These are phyloP conservation scores for Parasteatoda tepidariorum DNA, from an alignment of 1,140 invertebrate species.

Conservation along the genomic window DNA sequence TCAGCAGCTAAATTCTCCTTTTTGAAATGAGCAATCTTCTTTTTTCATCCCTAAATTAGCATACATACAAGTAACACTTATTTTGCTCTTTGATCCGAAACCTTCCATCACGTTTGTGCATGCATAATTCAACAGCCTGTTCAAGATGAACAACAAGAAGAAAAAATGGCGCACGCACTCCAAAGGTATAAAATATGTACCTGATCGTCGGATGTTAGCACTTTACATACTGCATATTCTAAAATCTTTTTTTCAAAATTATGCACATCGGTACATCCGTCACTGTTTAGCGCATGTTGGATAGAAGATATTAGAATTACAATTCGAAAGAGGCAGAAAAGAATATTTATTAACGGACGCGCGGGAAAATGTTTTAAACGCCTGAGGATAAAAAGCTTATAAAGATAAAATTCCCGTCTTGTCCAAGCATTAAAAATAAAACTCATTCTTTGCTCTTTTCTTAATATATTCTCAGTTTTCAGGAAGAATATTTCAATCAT, in stretches of 20 bases:
- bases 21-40: slow-evolving; percentile 38
- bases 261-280: not conserved
- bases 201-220: slow-evolving; percentile 22
- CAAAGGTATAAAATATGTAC: slow-evolving; percentile 13
- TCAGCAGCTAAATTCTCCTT: slow-evolving; percentile 24
- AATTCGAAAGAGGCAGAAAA: slow-evolving; percentile 20
- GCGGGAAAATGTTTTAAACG: slow-evolving; percentile 33
- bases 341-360: slow-evolving; percentile 19
- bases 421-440: not conserved
- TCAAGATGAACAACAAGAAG: not conserved
- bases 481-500: no score
- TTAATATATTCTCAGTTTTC: not conserved
- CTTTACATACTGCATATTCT: slow-evolving; percentile 34
- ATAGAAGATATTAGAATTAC: slow-evolving; percentile 41
- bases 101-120: slow-evolving; percentile 32
- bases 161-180: slow-evolving; percentile 5
- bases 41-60: slow-evolving; percentile 51
- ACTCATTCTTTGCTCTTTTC: not conserved
- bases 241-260: not conserved
- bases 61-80: slow-evolving; percentile 56
- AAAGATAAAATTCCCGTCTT: slow-evolving; percentile 13
- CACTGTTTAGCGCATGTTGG: slow-evolving; percentile 10
- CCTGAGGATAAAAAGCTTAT: not conserved
- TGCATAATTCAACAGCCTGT: slow-evolving; percentile 35
- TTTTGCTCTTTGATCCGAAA: slow-evolving; percentile 21